Evolutionary conservation across 2,888 invertebrate species (phyloP).

Genomic region (Perizoma affinitatum): DNA sequence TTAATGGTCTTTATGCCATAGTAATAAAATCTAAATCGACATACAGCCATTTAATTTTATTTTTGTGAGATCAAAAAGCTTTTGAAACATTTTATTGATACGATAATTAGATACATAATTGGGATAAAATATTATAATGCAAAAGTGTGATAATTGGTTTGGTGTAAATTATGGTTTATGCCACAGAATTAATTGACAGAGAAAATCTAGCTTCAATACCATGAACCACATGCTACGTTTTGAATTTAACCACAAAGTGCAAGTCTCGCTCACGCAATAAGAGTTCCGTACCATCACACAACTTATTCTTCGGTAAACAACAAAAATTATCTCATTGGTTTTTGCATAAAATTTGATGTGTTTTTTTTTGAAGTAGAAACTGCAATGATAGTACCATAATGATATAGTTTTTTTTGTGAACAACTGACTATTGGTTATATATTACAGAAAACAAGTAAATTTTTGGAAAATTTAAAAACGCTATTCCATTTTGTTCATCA

Average conservation of each 20-base stretch:
- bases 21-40: constrained; percentile 22
- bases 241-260: background rate
- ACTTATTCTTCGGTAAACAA: too few relatives aligned
- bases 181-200: constrained; percentile 5
- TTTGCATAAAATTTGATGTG: too few relatives aligned
- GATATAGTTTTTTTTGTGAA: too few relatives aligned
- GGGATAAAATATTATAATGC: constrained; percentile 36
- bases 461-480: too few relatives aligned
- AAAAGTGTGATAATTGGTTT: constrained; percentile 41
- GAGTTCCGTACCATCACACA: too few relatives aligned
- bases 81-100: constrained; percentile 36
- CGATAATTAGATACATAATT: constrained; percentile 35
- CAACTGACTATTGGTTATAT: too few relatives aligned
- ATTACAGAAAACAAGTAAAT: too few relatives aligned
- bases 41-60: background rate
- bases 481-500: too few relatives aligned
- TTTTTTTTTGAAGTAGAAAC: too few relatives aligned
- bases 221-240: background rate
- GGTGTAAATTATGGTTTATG: constrained; percentile 16
- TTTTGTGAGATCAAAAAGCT: constrained; percentile 12
- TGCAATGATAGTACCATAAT: too few relatives aligned
- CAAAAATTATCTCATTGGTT: too few relatives aligned
- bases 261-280: too few relatives aligned
- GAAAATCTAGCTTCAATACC: background rate
- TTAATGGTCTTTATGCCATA: constrained; percentile 5